Conservation (phyloP, 2,113 vertebrate species). For the Tachysurus fulvidraco region DNA sequence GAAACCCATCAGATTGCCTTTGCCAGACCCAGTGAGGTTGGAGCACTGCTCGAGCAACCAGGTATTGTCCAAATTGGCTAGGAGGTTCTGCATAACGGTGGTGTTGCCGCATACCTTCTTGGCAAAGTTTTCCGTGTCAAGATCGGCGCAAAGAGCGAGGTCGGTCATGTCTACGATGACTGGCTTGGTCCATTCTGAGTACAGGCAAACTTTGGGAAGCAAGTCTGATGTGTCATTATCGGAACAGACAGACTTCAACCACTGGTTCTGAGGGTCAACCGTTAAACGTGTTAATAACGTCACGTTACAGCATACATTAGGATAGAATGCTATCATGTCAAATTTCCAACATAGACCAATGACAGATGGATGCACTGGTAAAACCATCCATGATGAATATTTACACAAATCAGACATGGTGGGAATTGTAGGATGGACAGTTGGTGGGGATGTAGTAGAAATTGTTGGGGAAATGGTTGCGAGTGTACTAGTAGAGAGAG, state of each 20-base stretch:
- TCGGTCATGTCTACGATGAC: slow-evolving; percentile 75
- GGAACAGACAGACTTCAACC: slow-evolving; percentile 67
- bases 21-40: slow-evolving; percentile 59
- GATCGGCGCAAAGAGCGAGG: slow-evolving; percentile 71
- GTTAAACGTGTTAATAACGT: slow-evolving; percentile 63
- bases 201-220: slow-evolving; percentile 66
- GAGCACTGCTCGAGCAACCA: slow-evolving; percentile 73
- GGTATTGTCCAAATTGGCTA: slow-evolving; percentile 72
- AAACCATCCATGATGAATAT: slow-evolving; percentile 66
- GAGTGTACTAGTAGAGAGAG: not conserved
- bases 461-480: not conserved
- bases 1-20: slow-evolving; percentile 55
- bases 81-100: slow-evolving; percentile 67
- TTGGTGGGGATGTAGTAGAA: not conserved
- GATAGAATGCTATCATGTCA: slow-evolving; percentile 66
- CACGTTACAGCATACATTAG: slow-evolving; percentile 70
- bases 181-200: slow-evolving; percentile 70
- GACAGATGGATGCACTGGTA: slow-evolving; percentile 67
- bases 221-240: slow-evolving; percentile 48
- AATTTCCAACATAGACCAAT: slow-evolving; percentile 72
- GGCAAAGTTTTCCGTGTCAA: slow-evolving; percentile 72
- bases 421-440: slow-evolving; percentile 11
- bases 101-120: slow-evolving; percentile 68
- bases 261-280: slow-evolving; percentile 67
- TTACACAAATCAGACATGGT: slow-evolving; percentile 65